Percentiles rank a stretch among this genome's conserved stretches.
phyloP scores from a whole-genome alignment of 2,797 vertebrate genomes.

The Anableps anableps region DNA sequence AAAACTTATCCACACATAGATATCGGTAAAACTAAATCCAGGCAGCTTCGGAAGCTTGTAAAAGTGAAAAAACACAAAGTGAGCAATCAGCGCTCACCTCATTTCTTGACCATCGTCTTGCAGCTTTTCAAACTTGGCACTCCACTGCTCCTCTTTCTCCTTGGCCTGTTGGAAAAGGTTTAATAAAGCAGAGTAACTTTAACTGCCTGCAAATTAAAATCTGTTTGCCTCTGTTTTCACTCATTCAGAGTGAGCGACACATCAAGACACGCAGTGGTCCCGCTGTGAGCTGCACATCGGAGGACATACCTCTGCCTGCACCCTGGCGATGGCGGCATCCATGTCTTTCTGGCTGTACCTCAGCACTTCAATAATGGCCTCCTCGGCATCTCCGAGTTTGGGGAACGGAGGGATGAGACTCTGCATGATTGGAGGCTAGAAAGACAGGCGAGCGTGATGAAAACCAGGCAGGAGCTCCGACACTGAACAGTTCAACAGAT shows the following conservation, averaged over 20 bases:
- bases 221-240: no score
- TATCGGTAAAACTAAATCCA: neutral
- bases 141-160: slow-evolving; percentile 78
- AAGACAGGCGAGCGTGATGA: slow-evolving; percentile 41
- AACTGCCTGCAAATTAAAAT: neutral
- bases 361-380: slow-evolving; percentile 89
- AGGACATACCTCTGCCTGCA: slow-evolving; percentile 76
- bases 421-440: slow-evolving; percentile 56
- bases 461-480: slow-evolving; percentile 1
- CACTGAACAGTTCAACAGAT: neutral
- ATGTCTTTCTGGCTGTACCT: slow-evolving; percentile 94
- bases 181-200: neutral
- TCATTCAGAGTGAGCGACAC: no score
- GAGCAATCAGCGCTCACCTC: slow-evolving; percentile 78
- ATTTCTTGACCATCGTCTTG: slow-evolving; percentile 83
- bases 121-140: slow-evolving; percentile 76
- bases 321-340: slow-evolving; percentile 83
- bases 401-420: slow-evolving; percentile 57
- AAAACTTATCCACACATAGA: neutral
- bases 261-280: no score
- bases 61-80: neutral
- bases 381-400: slow-evolving; percentile 69
- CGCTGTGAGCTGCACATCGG: neutral
- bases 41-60: neutral
- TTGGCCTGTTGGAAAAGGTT: slow-evolving; percentile 76